Percentiles rank a stretch among this genome's conserved stretches.
These are phyloP conservation scores for Adela reaumurella DNA, from an alignment of 2,888 invertebrate genomes.

Conservation along the genomic window DNA sequence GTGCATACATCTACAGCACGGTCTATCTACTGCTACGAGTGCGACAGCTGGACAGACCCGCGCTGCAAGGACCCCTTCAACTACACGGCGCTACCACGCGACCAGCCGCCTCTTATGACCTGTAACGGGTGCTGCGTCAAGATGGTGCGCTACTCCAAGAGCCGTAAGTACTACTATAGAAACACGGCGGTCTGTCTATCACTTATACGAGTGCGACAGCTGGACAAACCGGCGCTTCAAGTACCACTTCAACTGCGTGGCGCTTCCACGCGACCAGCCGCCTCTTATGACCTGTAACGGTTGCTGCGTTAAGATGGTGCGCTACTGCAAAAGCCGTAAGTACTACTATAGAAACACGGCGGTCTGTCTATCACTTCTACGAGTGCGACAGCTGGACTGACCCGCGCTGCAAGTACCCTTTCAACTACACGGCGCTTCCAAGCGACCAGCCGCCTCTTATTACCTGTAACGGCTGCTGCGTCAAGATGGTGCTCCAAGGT, in stretches of 20 bases:
- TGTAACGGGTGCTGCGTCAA: slow-evolving; percentile 94
- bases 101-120: slow-evolving; percentile 83
- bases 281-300: slow-evolving; percentile 83
- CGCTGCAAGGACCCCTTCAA: slow-evolving; percentile 92
- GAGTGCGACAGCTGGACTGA: slow-evolving; percentile 94
- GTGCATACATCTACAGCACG: slow-evolving; percentile 71
- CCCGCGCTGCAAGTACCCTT: slow-evolving; percentile 85
- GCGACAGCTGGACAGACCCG: slow-evolving; percentile 88
- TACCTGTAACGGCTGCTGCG: too few species aligned
- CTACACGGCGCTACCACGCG: slow-evolving; percentile 81
- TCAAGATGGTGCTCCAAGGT: too few species aligned
- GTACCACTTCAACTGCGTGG: slow-evolving; percentile 92
- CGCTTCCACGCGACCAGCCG: slow-evolving; percentile 82
- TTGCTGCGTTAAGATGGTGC: too few species aligned
- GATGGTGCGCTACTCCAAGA: slow-evolving; percentile 89
- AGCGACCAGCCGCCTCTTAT: slow-evolving; percentile 83
- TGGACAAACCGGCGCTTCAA: slow-evolving; percentile 87
- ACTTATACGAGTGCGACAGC: slow-evolving; percentile 93
- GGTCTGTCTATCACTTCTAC: slow-evolving; percentile 88
- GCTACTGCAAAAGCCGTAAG: slow-evolving; percentile 86
- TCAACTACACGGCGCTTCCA: slow-evolving; percentile 87
- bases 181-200: slow-evolving; percentile 85
- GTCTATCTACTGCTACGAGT: slow-evolving; percentile 90
- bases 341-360: slow-evolving; percentile 73
- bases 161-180: slow-evolving; percentile 81